phyloP scores from a whole-genome alignment of 2,888 invertebrate genomes.

The Rhaphigaster nebulosa region DNA sequence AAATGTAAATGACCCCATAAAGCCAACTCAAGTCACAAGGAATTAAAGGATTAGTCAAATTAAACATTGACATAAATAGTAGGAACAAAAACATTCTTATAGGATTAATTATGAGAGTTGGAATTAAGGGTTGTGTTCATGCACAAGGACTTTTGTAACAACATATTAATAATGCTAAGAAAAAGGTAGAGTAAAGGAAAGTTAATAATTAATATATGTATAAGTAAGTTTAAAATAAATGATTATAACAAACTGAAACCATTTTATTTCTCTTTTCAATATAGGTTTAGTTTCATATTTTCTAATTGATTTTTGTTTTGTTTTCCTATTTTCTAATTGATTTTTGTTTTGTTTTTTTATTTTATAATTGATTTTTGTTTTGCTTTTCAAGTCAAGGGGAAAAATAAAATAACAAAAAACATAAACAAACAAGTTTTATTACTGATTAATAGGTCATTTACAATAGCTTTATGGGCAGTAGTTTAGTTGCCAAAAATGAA shows the following conservation, averaged over 20 bases:
- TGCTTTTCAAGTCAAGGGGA: neutral
- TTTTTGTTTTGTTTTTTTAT: neutral
- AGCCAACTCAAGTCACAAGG: too few species aligned
- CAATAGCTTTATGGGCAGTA: neutral
- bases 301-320: neutral
- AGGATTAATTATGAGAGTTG: too few species aligned
- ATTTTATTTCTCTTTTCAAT: neutral
- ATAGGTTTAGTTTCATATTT: too few species aligned
- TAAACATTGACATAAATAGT: too few species aligned
- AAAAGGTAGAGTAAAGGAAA: too few species aligned
- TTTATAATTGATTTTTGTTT: too few species aligned
- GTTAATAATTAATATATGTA: neutral
- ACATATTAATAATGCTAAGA: too few species aligned
- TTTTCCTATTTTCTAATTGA: neutral
- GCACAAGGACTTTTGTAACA: too few species aligned
- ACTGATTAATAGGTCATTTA: neutral
- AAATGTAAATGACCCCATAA: too few species aligned
- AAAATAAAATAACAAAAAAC: neutral
- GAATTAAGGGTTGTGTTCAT: too few species aligned
- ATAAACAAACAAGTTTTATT: neutral
- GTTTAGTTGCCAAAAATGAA: neutral
- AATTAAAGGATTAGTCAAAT: too few species aligned
- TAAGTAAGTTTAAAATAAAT: neutral
- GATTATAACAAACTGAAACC: neutral
- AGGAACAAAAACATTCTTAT: too few species aligned